Percentiles rank a stretch among this genome's conserved stretches.
phyloP scores from a whole-genome alignment of 2,888 invertebrate species.

The Aporophyla lueneburgensis region DNA sequence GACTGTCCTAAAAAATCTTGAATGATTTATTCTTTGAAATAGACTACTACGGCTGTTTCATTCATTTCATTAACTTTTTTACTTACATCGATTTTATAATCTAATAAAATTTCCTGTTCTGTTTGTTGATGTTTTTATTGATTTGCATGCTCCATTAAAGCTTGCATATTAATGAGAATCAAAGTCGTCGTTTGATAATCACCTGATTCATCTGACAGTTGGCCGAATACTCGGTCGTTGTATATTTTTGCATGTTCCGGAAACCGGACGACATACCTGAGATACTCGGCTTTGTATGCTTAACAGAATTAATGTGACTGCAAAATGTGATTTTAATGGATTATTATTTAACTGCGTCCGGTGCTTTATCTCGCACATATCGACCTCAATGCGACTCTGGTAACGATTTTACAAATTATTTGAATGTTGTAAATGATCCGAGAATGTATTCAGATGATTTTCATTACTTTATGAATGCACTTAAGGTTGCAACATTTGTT shows the following conservation, averaged over 20 bases:
- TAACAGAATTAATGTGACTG: slow-evolving; percentile 33
- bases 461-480: slow-evolving; percentile 23
- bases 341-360: slow-evolving; percentile 45
- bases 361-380: slow-evolving; percentile 37
- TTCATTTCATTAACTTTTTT: slow-evolving; percentile 20
- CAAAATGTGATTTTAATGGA: slow-evolving; percentile 58
- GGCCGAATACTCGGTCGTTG: slow-evolving; percentile 13
- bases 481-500: slow-evolving; percentile 24
- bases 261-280: slow-evolving; percentile 60
- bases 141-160: slow-evolving; percentile 28
- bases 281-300: slow-evolving; percentile 56
- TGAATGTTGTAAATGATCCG: slow-evolving; percentile 20
- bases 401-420: slow-evolving; percentile 35
- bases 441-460: slow-evolving; percentile 35
- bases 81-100: slow-evolving; percentile 15
- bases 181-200: slow-evolving; percentile 38
- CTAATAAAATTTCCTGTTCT: slow-evolving; percentile 29
- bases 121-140: slow-evolving; percentile 27
- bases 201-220: slow-evolving; percentile 49
- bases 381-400: slow-evolving; percentile 45
- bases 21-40: slow-evolving; percentile 6
- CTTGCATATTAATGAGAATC: slow-evolving; percentile 36
- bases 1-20: neutral
- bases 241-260: slow-evolving; percentile 60
- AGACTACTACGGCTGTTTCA: neutral